phyloP scores from a whole-genome alignment of 1,140 invertebrate genomes.

The Zaprionus gabonicus region DNA sequence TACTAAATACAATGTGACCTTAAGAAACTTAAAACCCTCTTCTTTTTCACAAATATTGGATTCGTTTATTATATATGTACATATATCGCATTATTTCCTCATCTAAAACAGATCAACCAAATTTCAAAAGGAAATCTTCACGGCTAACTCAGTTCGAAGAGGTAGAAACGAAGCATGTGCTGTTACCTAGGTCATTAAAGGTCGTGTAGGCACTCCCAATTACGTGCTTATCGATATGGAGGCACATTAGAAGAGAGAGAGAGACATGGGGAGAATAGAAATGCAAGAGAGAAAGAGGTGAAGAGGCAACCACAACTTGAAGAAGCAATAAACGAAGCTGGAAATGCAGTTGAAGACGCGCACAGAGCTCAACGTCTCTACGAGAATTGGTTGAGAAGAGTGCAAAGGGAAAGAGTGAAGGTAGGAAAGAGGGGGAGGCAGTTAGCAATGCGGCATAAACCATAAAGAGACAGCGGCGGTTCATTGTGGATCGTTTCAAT shows the following conservation, averaged over 20 bases:
- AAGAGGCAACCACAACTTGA: not conserved
- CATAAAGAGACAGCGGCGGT: conserved; percentile 30
- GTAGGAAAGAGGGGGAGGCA: not conserved
- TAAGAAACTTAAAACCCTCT: too few species aligned
- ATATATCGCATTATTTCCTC: too few species aligned
- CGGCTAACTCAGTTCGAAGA: not conserved
- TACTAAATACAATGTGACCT: too few species aligned
- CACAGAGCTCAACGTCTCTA: too few species aligned
- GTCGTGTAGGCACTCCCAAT: not conserved
- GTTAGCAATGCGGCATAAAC: conserved; percentile 21
- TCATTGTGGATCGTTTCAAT: conserved; percentile 43
- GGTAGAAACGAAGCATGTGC: not conserved
- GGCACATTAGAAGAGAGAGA: not conserved
- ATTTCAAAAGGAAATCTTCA: not conserved
- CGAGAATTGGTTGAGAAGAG: not conserved
- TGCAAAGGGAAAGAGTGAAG: too few species aligned
- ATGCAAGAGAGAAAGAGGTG: not conserved
- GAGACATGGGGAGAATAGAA: not conserved
- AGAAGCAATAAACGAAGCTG: not conserved
- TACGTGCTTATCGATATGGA: not conserved
- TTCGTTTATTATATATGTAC: too few species aligned
- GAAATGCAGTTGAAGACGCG: not conserved
- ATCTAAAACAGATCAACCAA: not conserved
- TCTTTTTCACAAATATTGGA: too few species aligned
- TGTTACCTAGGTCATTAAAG: not conserved